phyloP scores from a whole-genome alignment of 1,140 invertebrate species.

The Colletes gigas region DNA sequence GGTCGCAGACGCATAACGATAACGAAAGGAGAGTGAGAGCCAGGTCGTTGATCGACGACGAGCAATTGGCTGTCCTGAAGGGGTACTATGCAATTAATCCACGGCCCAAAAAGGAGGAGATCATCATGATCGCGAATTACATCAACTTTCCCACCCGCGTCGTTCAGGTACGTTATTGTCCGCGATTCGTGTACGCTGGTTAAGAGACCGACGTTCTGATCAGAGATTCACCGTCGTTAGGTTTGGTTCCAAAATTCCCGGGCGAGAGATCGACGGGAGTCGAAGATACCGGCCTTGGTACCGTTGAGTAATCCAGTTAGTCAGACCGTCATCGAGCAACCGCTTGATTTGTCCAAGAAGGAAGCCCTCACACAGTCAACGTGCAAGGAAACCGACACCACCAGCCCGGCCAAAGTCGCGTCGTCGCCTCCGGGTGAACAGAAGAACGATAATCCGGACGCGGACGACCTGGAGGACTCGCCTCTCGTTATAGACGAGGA shows the following conservation, averaged over 20 bases:
- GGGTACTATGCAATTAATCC: conserved; percentile 94
- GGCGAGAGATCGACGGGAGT: conserved; percentile 92
- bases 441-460: conserved; percentile 70
- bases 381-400: conserved; percentile 65
- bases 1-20: conserved; percentile 80
- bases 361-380: conserved; percentile 82
- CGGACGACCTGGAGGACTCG: conserved; percentile 76
- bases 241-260: conserved; percentile 98
- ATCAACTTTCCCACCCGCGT: conserved; percentile 95
- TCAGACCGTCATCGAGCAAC: conserved; percentile 85
- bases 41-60: conserved; percentile 95
- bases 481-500: conserved; percentile 79
- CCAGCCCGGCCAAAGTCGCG: conserved; percentile 66
- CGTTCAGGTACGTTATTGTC: conserved; percentile 87
- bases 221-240: conserved; percentile 32
- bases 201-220: no score
- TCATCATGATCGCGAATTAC: conserved; percentile 92
- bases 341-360: conserved; percentile 93
- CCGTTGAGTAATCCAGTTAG: conserved; percentile 80
- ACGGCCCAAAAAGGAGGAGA: conserved; percentile 95
- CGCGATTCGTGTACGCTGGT: no score
- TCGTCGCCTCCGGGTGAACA: conserved; percentile 69
- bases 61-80: conserved; percentile 93
- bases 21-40: conserved; percentile 92
- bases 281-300: conserved; percentile 83